Evolutionary conservation across 2,113 vertebrate genomes (phyloP), one percentile per base, ranked within the genome.

Genomic region (Fulica atra): DNA sequence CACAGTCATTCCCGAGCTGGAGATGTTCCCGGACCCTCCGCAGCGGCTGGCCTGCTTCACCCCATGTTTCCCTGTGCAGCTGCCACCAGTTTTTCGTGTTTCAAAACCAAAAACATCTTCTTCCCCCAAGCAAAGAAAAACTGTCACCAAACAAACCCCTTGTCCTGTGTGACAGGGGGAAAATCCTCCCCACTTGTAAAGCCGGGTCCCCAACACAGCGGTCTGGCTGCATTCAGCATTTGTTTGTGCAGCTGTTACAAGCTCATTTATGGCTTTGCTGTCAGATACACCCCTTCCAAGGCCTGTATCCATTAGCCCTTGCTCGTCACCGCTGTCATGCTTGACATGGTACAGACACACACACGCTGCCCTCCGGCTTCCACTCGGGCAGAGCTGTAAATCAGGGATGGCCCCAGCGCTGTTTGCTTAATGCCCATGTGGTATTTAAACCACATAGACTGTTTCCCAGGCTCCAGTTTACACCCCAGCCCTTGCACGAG

Each of bases 381-480:
- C 25, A 7, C 10, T 7, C 0, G 0, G 0, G 18, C 44, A 46
- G 44, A 46, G 44, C 44, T 46, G 44, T 46, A 46, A 46, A 46
- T 46, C 44, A 46, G 44, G 44, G 44, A 46, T 46, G 44, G 17
- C 44, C 44, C 44, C 44, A 20, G 51, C 35, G 6, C 69, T 2
- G 12, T 19, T 20, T 31, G 10, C 5, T 50, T 18, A 28, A 13
- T 2, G 13, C 10, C 23, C 1, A 1, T 4, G 3, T 0, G 1
- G 44, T 51, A 10, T 72, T 40, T 35, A 5, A 63, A 44, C 53
- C 53, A 18, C 7, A 7, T 3, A 19, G 57, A 11, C 20, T 11
- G 2, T 21, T 42, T 64, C 23, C 38, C 8, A 21, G n/a, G 31
- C 18, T 54, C 24, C n/a, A 8, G 38, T 28, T 11, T 40, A 51